Evolutionary conservation across 2,888 invertebrate genomes (phyloP), one percentile per base, ranked within the genome.

Genomic region (Gymnoscelis rufifasciata): DNA sequence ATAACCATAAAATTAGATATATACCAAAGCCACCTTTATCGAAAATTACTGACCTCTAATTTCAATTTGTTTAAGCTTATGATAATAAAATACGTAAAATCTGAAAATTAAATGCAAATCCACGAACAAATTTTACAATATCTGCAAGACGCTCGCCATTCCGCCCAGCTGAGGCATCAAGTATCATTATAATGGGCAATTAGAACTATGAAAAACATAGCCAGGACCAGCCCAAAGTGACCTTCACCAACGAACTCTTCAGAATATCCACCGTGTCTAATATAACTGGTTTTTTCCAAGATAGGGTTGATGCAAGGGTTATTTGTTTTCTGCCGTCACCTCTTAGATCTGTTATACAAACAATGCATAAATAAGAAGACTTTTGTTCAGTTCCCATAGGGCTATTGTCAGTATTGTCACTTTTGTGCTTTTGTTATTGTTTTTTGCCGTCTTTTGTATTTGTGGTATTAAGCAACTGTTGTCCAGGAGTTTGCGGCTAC

Each of bases 151-250:
- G 44, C 29, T 40, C 26, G 42, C 55, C 47, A 41, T 53, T 55
- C 42, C 52, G 47, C 40, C 54, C 51, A 51, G 52, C 52, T 48
- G 54, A 70, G 66, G 64, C 79, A 81, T 84, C 84, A 72, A 74
- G 80, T 88, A 78, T 80, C 86, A 76, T 84, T 84, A 81, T 88
- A 87, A 88, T 84, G 65, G 82, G 78, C 84, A 87, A 87, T 87
- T 83, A 87, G 76, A 79, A 71, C 71, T 73, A 68, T 73, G 69
- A 78, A 82, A 73, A 76, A 76, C 69, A 63, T 41, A 29, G 26
- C 47, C 49, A 28, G 7, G 24, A 30, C 67, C 54, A 64, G 30
- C 33, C 3, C 44, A 49, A 51, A n/a, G 39, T 40, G 59, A 60
- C 11, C 60, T 28, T 2, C 10, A 4, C 1, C 6, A 26, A 39